Base-by-base conservation (phyloP, 2,113 vertebrate genomes). In the Tragulus kanchil region DNA sequence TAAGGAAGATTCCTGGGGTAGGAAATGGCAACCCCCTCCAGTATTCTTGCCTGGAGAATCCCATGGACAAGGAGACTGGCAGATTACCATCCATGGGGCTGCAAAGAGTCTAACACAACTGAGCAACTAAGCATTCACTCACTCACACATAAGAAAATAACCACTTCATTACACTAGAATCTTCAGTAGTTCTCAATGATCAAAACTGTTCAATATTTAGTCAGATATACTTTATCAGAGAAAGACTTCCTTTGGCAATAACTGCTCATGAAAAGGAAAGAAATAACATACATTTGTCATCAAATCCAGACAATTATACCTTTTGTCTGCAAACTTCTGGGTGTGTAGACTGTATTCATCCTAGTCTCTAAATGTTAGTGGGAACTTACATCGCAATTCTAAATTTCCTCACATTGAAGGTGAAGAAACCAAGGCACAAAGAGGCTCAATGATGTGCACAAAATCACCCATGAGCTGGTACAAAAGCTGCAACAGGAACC, bases 251-350 rank as follows among this genome's bases (percentile, higher is more conserved):
- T 28, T 85, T 58, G 77, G 50, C 81, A 78, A n/a, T 14, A 89
- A 75, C 4, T 96, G 94, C 64, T 84, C 73, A 81, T 82, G 85
- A 92, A 79, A 89, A 79, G 69, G 17, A 50, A 94, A 89, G 58
- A 91, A 85, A 31, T 15, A 26, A 45, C 71, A 94, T 56, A 89
- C 42, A n/a, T 81, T 75, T 89, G 82, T 85, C 64, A 85, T 56
- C 89, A 89, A 81, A 89, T 69, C 61, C 58, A 69, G n/a, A 78
- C 45, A 84, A 77, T 69, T 48, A 45, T 45, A 71, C 54, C 50
- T 81, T 95, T 93, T 81, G 45, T 93, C 62, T 89, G 17, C 52
- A 75, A 25, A 81, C 36, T 82, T 82, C 64, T 85, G 59, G 50
- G n/a, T 42, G 82, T 52, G 5, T 45, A 93, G 84, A 75, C n/a